phyloP scores from a whole-genome alignment of 2,797 vertebrate species.

The Mus minutoides region DNA sequence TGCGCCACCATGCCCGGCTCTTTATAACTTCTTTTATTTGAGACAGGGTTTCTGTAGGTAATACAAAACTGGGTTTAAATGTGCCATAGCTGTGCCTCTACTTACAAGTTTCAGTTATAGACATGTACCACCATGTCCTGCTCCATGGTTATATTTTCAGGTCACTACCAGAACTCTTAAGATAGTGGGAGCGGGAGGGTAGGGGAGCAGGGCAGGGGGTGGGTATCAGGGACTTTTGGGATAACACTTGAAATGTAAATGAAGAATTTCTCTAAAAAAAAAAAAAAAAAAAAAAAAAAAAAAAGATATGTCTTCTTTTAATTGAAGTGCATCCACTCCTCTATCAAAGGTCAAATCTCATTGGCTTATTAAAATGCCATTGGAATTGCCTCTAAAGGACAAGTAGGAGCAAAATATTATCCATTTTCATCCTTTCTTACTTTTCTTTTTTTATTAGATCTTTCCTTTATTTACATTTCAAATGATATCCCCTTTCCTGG shows the following conservation, averaged over 20 bases:
- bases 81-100: background rate
- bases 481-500: no score
- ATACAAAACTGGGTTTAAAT: background rate
- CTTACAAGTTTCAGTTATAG: no score
- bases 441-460: background rate
- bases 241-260: no score
- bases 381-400: background rate
- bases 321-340: background rate
- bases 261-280: no score
- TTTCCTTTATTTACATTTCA: no score
- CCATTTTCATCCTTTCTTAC: background rate
- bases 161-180: background rate
- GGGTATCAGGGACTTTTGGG: no score
- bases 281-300: no score
- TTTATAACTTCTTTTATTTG: no score
- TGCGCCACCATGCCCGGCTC: no score
- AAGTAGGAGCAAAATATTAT: background rate
- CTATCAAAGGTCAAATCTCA: background rate
- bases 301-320: background rate
- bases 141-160: background rate
- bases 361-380: background rate
- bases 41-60: background rate
- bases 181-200: no score
- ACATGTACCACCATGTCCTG: background rate
- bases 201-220: no score